These are phyloP conservation scores for Oophaga sylvatica DNA, from an alignment of 2,797 vertebrate species.

Conservation along the genomic window DNA sequence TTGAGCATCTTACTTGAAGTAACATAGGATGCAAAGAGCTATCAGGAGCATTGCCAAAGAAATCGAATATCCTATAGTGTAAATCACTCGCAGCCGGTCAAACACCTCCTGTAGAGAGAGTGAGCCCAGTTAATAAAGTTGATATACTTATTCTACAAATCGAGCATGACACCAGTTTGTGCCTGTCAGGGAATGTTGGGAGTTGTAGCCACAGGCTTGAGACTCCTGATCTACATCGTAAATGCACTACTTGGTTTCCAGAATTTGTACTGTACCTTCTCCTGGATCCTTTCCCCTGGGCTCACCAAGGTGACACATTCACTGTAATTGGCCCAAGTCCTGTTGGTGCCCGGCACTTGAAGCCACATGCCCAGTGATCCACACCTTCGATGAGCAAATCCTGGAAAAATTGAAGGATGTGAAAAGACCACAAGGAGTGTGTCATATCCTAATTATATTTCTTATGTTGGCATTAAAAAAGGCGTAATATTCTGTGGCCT, in stretches of 20 bases:
- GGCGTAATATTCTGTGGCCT: not conserved
- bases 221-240: not conserved
- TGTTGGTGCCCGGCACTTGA: constrained; percentile 80
- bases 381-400: constrained; percentile 85
- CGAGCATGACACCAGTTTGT: not conserved
- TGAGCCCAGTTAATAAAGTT: not conserved
- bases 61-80: constrained; percentile 88
- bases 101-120: constrained; percentile 82
- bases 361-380: constrained; percentile 81
- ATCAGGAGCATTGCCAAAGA: constrained; percentile 83
- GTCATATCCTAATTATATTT: not conserved
- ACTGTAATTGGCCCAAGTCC: constrained; percentile 91
- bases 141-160: not conserved
- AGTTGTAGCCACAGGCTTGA: not conserved
- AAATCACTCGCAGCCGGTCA: constrained; percentile 86
- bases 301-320: constrained; percentile 85
- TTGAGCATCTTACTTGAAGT: constrained; percentile 84
- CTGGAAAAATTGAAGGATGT: constrained; percentile 67
- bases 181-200: not conserved
- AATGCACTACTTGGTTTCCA: not conserved
- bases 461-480: not conserved
- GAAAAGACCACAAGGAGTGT: not conserved
- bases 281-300: constrained; percentile 74
- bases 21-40: constrained; percentile 86
- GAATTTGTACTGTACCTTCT: constrained; percentile 75